Evolutionary conservation across 2,888 invertebrate genomes (phyloP), one percentile per base, ranked within the genome.

Genomic region (Trachelus stipa): DNA sequence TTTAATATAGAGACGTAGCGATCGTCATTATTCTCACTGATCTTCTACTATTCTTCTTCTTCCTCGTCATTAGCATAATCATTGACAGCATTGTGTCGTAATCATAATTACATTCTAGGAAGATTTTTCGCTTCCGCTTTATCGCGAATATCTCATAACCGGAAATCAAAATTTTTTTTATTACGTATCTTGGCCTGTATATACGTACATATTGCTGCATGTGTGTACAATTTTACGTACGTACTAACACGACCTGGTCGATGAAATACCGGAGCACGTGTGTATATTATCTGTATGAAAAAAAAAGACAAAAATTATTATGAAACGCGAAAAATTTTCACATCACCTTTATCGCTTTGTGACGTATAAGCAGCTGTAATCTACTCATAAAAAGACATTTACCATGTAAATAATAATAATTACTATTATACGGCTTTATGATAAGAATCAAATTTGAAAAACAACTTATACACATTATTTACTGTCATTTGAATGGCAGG

Each of bases 311-410:
- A 23, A 34, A 35, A 33, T 34, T 68, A 69, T 34, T 40, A 35
- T 33, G 31, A 35, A 33, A 56, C 56, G 9, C 23, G 23, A 23
- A 56, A 56, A 56, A 15, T 23, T 56, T 23, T 40, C 23, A n/a
- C 37, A 71, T 68, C 12, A 34, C 40, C 4, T 12, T 68, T 35
- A 34, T 74, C 74, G 74, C 68, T 77, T 74, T 37, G 34, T 30
- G 33, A 71, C 34, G 35, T 71, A 31, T 68, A 76, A 69, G 37
- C 77, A 77, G 74, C 77, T 75, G 15, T 71, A 35, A 9, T 74
- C 74, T 77, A 75, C 40, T 75, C n/a, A 34, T 75, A 56, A 84
- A 84, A 84, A 84, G 83, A 84, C 83, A 84, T 83, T 77, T 81
- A 81, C 76, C 33, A 31, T 82, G 83, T 83, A 80, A 84, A 83